Percentiles rank a stretch among this genome's conserved stretches.
These are phyloP conservation scores for Panagrolaimus sp. DNA, from an alignment of 1,140 invertebrate genomes.

Conservation along the genomic window DNA sequence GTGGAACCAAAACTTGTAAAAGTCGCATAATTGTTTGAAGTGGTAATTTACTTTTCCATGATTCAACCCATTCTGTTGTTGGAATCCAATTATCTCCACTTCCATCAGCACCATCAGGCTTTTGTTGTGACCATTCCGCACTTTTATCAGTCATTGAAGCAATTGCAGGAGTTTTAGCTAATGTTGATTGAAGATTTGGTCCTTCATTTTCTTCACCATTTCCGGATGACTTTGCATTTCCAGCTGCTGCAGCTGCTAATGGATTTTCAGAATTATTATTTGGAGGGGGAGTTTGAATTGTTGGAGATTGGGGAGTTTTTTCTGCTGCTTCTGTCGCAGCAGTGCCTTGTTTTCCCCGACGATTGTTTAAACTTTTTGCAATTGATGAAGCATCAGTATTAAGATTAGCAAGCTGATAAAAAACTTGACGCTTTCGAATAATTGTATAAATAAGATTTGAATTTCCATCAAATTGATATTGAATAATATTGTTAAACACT, in stretches of 20 bases:
- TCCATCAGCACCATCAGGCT: constrained; percentile 17
- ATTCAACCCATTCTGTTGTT: constrained; percentile 81
- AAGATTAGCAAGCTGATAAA: constrained; percentile 89
- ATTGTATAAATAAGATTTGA: constrained; percentile 98
- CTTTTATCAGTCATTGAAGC: constrained; percentile 84
- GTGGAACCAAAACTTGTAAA: constrained; percentile 89
- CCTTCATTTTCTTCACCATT: background rate
- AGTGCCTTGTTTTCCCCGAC: constrained; percentile 22
- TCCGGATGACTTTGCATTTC: no score
- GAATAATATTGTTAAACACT: constrained; percentile 99
- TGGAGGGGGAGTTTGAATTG: background rate
- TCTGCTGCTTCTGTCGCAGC: constrained; percentile 22
- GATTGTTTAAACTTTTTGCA: constrained; percentile 45
- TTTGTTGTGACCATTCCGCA: constrained; percentile 22
- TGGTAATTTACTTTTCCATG: constrained; percentile 93
- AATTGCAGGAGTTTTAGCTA: constrained; percentile 80
- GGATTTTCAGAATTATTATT: constrained; percentile 42
- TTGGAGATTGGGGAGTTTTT: constrained; percentile 10
- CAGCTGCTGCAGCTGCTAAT: background rate
- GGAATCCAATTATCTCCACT: constrained; percentile 68
- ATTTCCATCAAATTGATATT: constrained; percentile 99
- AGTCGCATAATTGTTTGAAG: constrained; percentile 97
- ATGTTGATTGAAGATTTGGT: constrained; percentile 70
- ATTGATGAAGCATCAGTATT: constrained; percentile 74
- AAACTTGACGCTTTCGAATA: constrained; percentile 91